Evolutionary conservation across 2,888 invertebrate genomes (phyloP), one percentile per base, ranked within the genome.

Genomic region (Epirrhoe alternata): DNA sequence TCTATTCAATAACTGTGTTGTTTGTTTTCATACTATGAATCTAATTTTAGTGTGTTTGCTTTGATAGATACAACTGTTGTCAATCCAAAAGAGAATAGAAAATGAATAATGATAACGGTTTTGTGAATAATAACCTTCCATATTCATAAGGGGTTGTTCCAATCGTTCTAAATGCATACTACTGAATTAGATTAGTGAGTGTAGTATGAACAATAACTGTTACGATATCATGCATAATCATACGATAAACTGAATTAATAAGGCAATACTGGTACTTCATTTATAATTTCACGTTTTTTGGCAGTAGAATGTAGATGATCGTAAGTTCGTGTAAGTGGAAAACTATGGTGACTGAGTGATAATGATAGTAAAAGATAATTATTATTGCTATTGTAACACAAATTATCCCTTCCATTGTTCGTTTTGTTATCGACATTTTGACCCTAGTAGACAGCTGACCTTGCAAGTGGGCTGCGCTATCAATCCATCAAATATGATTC

Each of bases 101-200:
- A 24, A 51, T 35, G 14, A 55, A 35, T 31, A 24, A 55, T 54
- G 35, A 58, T 50, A 6, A 12, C 24, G 24, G 4, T 24, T 54
- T 66, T 78, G 74, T 76, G 69, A 65, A 74, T 72, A 68, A 74
- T 63, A 68, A 54, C 66, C 61, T 81, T 85, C 78, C 75, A 87
- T 88, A 89, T 89, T 86, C 83, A 89, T 87, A 80, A 82, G 82
- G 81, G 78, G 80, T 75, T 77, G 78, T 79, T 82, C 82, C 79
- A 77, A 80, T 64, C 82, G 84, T 83, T 82, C 86, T 84, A 83
- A 86, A 87, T 87, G 83, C 85, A 84, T 77, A 81, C 76, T 81
- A 75, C 71, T 77, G 80, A 84, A 83, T 84, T 69, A 74, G 72
- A 87, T 89, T 88, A 85, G 80, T 84, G 75, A 78, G 74, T 76